These are phyloP conservation scores for Leptopilina clavipes DNA, from an alignment of 1,140 invertebrate species.

Conservation along the genomic window DNA sequence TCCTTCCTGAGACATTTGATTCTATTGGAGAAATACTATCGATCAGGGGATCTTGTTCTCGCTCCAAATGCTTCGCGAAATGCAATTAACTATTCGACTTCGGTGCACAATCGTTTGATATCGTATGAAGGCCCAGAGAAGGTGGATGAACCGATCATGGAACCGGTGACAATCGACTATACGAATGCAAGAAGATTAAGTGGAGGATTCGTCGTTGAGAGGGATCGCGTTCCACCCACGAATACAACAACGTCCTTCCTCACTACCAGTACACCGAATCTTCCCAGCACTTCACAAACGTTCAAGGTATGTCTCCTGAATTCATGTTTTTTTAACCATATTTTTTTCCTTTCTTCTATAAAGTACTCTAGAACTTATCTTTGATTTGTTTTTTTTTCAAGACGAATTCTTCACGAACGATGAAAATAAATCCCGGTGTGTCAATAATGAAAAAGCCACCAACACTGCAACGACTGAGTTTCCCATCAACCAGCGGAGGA, in stretches of 20 bases:
- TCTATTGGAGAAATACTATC: constrained; percentile 86
- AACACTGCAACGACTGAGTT: constrained; percentile 65
- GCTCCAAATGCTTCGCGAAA: constrained; percentile 83
- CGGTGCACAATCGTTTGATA: constrained; percentile 84
- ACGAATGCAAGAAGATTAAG: constrained; percentile 63
- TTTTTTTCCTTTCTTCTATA: no score
- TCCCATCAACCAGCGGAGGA: constrained; percentile 43
- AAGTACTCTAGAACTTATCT: no score
- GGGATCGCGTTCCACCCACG: constrained; percentile 48
- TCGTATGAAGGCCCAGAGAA: constrained; percentile 80
- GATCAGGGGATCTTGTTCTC: constrained; percentile 83
- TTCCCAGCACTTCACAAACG: constrained; percentile 11
- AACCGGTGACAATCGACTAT: constrained; percentile 63
- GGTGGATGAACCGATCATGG: constrained; percentile 68
- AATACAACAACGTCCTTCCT: not conserved
- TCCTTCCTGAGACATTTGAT: constrained; percentile 88
- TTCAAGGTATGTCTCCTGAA: constrained; percentile 36
- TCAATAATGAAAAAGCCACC: constrained; percentile 73
- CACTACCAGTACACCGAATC: constrained; percentile 1
- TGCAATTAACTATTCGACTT: constrained; percentile 85
- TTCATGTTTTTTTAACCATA: no score
- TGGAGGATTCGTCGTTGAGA: constrained; percentile 64
- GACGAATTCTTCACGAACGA: constrained; percentile 33
- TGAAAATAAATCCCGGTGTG: constrained; percentile 67
- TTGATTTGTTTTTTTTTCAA: not conserved